phyloP scores from a whole-genome alignment of 1,140 invertebrate species.

The Watersipora subatra region DNA sequence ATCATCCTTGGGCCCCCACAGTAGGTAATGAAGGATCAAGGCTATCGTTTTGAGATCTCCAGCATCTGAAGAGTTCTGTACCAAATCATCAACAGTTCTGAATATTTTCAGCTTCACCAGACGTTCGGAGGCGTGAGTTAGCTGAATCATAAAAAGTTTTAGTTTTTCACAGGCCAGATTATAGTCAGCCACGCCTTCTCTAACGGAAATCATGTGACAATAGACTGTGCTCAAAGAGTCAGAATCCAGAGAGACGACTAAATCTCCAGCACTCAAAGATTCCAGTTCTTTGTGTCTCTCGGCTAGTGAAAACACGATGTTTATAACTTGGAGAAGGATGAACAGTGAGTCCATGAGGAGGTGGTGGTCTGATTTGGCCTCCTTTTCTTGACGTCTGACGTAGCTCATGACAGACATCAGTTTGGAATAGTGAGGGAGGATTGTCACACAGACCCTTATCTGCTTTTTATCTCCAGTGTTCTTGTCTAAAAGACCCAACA shows the following conservation, averaged over 20 bases:
- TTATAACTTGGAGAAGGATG: background rate
- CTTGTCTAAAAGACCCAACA: too few species aligned
- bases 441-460: too few species aligned
- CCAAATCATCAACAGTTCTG: background rate
- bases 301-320: background rate
- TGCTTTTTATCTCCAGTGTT: too few species aligned
- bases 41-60: background rate
- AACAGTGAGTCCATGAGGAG: background rate
- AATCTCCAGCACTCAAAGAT: background rate
- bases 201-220: slow-evolving; percentile 2
- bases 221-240: background rate
- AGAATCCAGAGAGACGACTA: background rate
- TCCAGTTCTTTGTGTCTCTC: background rate
- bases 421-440: background rate
- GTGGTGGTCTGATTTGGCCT: background rate
- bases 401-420: background rate
- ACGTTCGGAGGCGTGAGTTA: background rate
- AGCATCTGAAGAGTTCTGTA: background rate
- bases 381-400: background rate
- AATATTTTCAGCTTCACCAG: background rate
- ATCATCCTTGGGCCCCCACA: slow-evolving; percentile 4
- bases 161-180: background rate
- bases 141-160: background rate
- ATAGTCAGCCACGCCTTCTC: background rate
- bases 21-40: slow-evolving; percentile 1